Evolutionary conservation across 2,888 invertebrate genomes (phyloP).

Genomic region (Scaptomyza caliginosa): DNA sequence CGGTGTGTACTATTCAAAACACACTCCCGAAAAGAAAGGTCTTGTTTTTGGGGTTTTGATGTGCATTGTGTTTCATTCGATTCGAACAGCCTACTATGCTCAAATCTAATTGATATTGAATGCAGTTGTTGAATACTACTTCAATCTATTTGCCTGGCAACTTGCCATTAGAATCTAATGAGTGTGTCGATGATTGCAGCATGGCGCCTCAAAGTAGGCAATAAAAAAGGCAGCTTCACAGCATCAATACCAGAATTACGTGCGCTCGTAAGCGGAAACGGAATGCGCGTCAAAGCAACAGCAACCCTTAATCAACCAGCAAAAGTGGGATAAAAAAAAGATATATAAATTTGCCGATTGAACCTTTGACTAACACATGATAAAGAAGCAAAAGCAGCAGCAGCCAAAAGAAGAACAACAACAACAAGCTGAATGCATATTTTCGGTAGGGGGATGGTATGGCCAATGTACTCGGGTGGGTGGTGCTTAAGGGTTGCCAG

Average conservation of each 20-base stretch:
- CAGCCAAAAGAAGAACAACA: constrained; percentile 15
- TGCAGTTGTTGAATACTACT: background rate
- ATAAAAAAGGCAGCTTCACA: constrained; percentile 46
- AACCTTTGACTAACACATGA: constrained; percentile 73
- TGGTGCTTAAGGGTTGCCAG: constrained; percentile 61
- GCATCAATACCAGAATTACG: constrained; percentile 33
- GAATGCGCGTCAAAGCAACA: constrained; percentile 48
- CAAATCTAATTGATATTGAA: background rate
- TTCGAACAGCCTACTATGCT: background rate
- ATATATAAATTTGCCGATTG: constrained; percentile 56
- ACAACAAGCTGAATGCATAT: constrained; percentile 50
- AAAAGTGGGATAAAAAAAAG: constrained; percentile 27
- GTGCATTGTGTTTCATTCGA: background rate
- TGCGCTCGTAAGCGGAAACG: constrained; percentile 48
- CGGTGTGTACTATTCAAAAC: constrained; percentile 20
- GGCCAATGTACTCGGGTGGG: background rate
- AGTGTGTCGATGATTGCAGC: constrained; percentile 7
- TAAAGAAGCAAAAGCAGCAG: constrained; percentile 55
- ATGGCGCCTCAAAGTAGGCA: constrained; percentile 65
- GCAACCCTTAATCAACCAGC: constrained; percentile 58
- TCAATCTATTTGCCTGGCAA: constrained; percentile 1
- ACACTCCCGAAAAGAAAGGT: constrained; percentile 1
- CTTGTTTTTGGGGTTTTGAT: too few species aligned
- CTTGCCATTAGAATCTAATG: constrained; percentile 24
- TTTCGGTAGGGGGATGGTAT: background rate